Evolutionary conservation across 2,113 vertebrate genomes (phyloP).

Genomic region (Glaucomys volans): DNA sequence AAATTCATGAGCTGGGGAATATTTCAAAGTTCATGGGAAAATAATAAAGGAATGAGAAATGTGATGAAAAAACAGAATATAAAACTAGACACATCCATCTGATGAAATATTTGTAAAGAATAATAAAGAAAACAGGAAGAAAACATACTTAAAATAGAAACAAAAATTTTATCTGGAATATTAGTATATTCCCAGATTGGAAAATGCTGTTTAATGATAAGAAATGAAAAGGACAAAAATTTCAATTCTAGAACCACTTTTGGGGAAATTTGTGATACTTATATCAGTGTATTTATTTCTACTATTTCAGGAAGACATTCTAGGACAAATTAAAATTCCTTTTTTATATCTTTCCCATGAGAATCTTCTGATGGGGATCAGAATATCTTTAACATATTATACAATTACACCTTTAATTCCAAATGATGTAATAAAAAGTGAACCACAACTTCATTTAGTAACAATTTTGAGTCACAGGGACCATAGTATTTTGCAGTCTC

Average conservation of each 20-base stretch:
- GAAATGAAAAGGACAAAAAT: neutral
- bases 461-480: neutral
- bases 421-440: constrained; percentile 30
- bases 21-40: constrained; percentile 50
- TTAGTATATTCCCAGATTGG: neutral
- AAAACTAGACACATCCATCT: neutral
- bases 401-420: constrained; percentile 38
- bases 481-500: neutral
- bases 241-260: constrained; percentile 12
- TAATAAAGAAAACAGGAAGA: neutral
- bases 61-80: neutral
- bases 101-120: neutral
- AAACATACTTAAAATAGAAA: neutral
- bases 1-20: neutral
- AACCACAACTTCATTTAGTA: constrained; percentile 25
- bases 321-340: neutral
- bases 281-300: constrained; percentile 50
- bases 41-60: constrained; percentile 8
- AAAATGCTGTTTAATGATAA: constrained; percentile 19
- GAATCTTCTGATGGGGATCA: neutral
- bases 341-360: constrained; percentile 5
- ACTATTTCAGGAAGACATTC: constrained; percentile 36
- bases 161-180: neutral
- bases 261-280: constrained; percentile 13
- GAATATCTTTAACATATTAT: constrained; percentile 27